These are phyloP conservation scores for Eurystomus gularis DNA, from an alignment of 2,113 vertebrate genomes.

Conservation along the genomic window DNA sequence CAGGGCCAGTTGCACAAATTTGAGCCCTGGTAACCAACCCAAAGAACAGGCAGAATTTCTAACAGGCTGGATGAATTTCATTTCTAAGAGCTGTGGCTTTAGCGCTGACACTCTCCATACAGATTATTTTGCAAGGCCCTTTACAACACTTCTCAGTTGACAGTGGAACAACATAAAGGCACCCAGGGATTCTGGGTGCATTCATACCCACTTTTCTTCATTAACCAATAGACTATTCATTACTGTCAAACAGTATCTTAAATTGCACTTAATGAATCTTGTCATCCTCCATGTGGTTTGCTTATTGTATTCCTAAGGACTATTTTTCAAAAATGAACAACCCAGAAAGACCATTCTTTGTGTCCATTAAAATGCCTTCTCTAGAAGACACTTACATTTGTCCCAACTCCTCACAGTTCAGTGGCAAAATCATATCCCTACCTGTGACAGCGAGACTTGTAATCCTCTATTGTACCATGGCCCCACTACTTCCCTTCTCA, in stretches of 20 bases:
- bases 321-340: not conserved
- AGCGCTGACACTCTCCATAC: not conserved
- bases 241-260: not conserved
- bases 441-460: not conserved
- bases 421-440: not conserved
- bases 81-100: not conserved
- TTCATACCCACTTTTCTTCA: not conserved
- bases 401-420: not conserved
- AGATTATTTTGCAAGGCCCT: not conserved
- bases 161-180: not conserved
- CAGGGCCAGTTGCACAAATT: not conserved
- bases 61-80: not conserved
- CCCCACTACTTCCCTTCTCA: not conserved
- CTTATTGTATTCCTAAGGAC: not conserved
- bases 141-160: not conserved
- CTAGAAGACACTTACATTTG: not conserved
- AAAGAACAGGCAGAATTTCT: not conserved
- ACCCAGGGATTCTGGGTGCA: not conserved
- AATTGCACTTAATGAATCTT: not conserved
- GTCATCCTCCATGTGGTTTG: not conserved
- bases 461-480: fast-evolving
- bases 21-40: not conserved
- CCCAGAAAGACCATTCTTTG: not conserved
- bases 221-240: not conserved
- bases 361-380: not conserved